Conservation (phyloP, 1,140 invertebrate genomes). For the Chironomus striatipennis region DNA sequence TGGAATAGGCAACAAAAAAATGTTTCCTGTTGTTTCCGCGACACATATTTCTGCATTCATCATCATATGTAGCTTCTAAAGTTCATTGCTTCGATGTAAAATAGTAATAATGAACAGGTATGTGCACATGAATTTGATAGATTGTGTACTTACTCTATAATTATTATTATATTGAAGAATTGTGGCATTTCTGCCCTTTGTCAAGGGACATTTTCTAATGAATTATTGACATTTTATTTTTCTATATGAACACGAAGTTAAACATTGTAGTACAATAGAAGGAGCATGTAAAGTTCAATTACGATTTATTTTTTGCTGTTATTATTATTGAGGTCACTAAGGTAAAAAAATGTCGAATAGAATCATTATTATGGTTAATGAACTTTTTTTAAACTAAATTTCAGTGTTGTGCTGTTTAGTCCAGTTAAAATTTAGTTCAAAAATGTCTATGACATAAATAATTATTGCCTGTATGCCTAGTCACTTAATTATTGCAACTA, state of each 20-base stretch:
- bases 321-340: conserved; percentile 1
- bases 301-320: neutral
- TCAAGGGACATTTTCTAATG: neutral
- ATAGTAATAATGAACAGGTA: neutral
- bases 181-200: neutral
- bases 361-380: neutral
- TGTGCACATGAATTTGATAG: neutral
- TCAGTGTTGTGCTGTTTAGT: no score
- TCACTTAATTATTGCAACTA: no score
- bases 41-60: no score
- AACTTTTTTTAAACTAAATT: neutral
- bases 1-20: no score
- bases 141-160: neutral
- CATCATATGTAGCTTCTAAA: neutral
- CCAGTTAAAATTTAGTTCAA: no score
- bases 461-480: no score
- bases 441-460: no score
- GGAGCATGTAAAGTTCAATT: no score
- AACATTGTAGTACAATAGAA: no score
- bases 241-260: no score
- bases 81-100: neutral
- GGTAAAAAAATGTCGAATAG: neutral
- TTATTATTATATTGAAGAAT: neutral
- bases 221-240: neutral
- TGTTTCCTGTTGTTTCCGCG: no score